Base-by-base conservation (phyloP, 2,113 vertebrate genomes). In the Xenotilapia longispinis region DNA sequence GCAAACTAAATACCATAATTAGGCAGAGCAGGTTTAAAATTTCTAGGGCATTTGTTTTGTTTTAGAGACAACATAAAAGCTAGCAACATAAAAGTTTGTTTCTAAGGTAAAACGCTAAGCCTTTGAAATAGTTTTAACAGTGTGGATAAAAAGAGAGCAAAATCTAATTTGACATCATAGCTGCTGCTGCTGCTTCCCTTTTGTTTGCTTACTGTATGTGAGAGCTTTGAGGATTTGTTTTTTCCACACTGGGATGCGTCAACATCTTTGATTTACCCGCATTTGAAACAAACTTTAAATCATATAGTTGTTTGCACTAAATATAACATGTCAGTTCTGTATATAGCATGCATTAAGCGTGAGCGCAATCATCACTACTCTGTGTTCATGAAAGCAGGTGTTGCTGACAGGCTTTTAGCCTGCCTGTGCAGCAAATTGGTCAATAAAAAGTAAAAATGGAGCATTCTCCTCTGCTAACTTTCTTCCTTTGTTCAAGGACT, bases 191-290 rank as follows among this genome's bases (percentile, higher is more conserved):
- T n/a, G 68, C 83, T 21, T 70, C 82, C 38, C 47, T 78, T 81
- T 84, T 86, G 58, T 82, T 81, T 33, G 79, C 65, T 65, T 28
- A 78, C 84, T 84, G 14, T 73, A 73, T 53, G 55, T 7, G 47
- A 49, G 36, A 7, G 63, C 84, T 83, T 70, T 89, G 78, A 88
- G 87, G 80, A 80, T 87, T 57, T 75, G 33, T 85, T 88, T 79
- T 88, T 47, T 84, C 83, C 83, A 45, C 65, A 9, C 14, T 12
- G 60, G 17, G 73, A 28, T 55, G 51, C 3, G 3, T 78, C 42
- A 73, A 42, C 38, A 36, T 70, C 26, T 86, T 40, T 81, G 57
- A 87, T 87, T 65, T 54, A 84, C 83, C 80, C 75, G 38, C 26
- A 38, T 82, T 92, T 84, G 84, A 87, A 75, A 86, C 42, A 57